These are phyloP conservation scores for Alsophila aescularia DNA, from an alignment of 2,888 invertebrate species.

Conservation along the genomic window DNA sequence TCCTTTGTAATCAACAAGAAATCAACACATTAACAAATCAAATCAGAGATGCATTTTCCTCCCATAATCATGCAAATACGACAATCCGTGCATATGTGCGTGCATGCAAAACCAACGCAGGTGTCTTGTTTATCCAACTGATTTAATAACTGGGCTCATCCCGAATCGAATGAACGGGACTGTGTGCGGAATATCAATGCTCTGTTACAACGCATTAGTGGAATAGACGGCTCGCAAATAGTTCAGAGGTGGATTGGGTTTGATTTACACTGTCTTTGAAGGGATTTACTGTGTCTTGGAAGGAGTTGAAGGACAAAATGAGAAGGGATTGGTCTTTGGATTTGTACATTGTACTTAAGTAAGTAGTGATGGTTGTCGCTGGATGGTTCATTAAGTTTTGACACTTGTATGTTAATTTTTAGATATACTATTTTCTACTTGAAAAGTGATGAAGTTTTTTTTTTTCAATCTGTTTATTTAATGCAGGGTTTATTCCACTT, in stretches of 20 bases:
- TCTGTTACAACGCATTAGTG: slow-evolving; percentile 70
- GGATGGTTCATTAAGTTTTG: too few species aligned
- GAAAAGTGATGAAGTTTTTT: too few species aligned
- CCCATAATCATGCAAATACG: slow-evolving; percentile 57
- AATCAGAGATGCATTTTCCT: slow-evolving; percentile 46
- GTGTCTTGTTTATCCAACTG: slow-evolving; percentile 75
- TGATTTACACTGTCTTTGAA: not conserved
- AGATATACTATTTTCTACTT: too few species aligned
- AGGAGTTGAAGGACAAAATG: too few species aligned
- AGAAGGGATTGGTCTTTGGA: too few species aligned
- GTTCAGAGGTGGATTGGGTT: slow-evolving; percentile 51
- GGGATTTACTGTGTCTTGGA: too few species aligned
- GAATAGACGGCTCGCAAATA: slow-evolving; percentile 71
- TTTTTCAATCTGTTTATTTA: too few species aligned
- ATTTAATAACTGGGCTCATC: slow-evolving; percentile 79
- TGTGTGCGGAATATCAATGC: slow-evolving; percentile 75
- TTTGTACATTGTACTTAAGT: too few species aligned
- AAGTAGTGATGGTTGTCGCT: too few species aligned
- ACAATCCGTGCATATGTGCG: not conserved
- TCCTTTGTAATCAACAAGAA: not conserved
- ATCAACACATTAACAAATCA: slow-evolving; percentile 32
- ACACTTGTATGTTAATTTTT: too few species aligned
- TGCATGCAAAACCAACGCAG: slow-evolving; percentile 60
- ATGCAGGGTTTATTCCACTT: too few species aligned
- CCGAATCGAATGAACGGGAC: slow-evolving; percentile 64